Evolutionary conservation across 2,888 invertebrate genomes (phyloP).

Genomic region (Osedax fenrisi): DNA sequence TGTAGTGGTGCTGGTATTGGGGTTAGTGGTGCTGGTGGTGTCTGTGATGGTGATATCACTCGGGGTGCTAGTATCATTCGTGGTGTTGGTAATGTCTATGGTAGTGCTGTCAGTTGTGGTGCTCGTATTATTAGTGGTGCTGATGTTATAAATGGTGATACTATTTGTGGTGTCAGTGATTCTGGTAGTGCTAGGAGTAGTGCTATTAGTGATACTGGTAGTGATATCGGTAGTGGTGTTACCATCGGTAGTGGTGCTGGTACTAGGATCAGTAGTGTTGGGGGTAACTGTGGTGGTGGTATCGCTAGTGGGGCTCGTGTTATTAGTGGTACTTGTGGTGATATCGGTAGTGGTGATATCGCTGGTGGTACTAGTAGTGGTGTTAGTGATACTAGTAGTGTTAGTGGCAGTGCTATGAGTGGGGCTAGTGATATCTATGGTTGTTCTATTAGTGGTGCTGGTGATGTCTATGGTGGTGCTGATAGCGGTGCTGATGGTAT

Average conservation of each 20-base stretch:
- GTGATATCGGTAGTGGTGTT: constrained; percentile 6
- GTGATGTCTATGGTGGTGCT: background rate
- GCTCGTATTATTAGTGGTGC: constrained; percentile 23
- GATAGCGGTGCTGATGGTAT: background rate
- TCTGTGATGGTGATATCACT: background rate
- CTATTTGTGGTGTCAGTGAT: constrained; percentile 28
- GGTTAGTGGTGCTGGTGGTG: background rate
- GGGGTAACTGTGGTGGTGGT: too few species aligned
- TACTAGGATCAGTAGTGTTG: background rate
- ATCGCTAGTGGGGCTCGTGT: background rate
- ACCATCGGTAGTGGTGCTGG: background rate
- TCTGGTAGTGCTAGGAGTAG: constrained; percentile 27
- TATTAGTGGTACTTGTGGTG: background rate
- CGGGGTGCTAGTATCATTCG: constrained; percentile 24
- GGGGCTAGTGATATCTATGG: background rate
- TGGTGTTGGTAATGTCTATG: constrained; percentile 22
- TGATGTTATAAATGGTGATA: constrained; percentile 28
- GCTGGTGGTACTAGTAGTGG: background rate
- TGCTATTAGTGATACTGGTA: constrained; percentile 23
- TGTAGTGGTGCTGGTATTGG: background rate
- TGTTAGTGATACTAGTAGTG: background rate
- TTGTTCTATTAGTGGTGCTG: background rate
- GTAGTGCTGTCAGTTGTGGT: constrained; percentile 28
- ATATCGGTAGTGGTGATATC: background rate
- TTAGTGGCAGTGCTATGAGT: background rate